Base-by-base conservation (phyloP, 2,797 vertebrate genomes). In the Pampus argenteus region DNA sequence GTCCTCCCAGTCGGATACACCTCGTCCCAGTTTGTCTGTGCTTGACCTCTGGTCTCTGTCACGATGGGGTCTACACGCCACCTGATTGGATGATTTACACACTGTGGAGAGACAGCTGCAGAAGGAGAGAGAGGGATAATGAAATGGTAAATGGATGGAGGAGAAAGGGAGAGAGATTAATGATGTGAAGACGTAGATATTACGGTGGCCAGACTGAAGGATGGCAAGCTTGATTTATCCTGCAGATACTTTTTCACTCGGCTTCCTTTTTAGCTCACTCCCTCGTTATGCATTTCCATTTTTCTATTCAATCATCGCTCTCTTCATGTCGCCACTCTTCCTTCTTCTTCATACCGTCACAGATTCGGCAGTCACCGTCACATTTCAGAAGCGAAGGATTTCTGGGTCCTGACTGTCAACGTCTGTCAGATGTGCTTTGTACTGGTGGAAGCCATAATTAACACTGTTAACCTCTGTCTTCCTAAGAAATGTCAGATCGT, bases 21-120 rank as follows among this genome's bases (percentile, higher is more conserved):
- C 45, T 75, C 71, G 47, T 59, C 58, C 76, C 84, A 83, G 77
- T 79, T 79, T 78, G 72, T 81, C 71, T 79, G 71, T 36, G 42
- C 58, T 85, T 88, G 86, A 86, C 88, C 89, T 84, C 80, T 88
- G 79, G 54, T 42, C 73, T 70, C 67, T 61, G 73, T 44, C 79
- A 63, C 62, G 76, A 84, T 74, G 70, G 70, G 54, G 59, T 81
- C 67, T 76, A 44, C 72, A 69, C 71, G 63, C 57, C 28, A 70
- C 71, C 79, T 89, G 90, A 92, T 85, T 88, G 76, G 78, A 86
- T 76, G 83, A 89, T 87, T 90, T 84, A 83, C 72, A 65, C 58
- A 28, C 52, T 57, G 61, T 59, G 59, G 36, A 62, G 55, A 69
- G 65, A 40, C 55, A 63, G 63, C 11, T 28, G 34, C 42, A 64